Conservation (phyloP, 2,113 vertebrate genomes). For the Pachypanchax playfairii region DNA sequence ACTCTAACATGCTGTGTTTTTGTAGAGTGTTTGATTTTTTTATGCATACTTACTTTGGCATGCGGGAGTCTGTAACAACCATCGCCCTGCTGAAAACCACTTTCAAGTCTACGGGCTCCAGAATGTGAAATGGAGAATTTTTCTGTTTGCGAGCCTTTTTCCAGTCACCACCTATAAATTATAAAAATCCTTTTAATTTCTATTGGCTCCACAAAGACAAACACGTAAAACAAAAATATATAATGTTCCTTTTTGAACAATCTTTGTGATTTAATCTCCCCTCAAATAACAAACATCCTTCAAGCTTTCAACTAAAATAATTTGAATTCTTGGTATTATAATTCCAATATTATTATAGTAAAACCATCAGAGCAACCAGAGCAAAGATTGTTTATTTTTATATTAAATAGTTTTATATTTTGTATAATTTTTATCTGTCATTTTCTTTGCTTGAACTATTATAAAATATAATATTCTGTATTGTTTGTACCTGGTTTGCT, state of each 20-base stretch:
- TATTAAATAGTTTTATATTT: too few relatives aligned
- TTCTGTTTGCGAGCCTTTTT: constrained; percentile 87
- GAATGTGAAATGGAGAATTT: constrained; percentile 87
- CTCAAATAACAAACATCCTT: not conserved
- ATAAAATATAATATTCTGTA: too few relatives aligned
- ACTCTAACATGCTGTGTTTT: too few relatives aligned
- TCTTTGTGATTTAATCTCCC: not conserved
- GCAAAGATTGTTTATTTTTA: not conserved
- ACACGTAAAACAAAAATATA: not conserved
- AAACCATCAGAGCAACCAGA: not conserved
- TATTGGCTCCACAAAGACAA: not conserved
- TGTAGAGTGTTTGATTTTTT: too few relatives aligned
- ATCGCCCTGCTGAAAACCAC: constrained; percentile 92
- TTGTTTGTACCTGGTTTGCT: constrained; percentile 83
- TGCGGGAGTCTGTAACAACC: constrained; percentile 92
- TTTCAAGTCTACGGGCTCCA: constrained; percentile 92
- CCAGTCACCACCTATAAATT: constrained; percentile 89
- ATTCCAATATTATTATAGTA: not conserved
- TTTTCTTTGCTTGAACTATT: too few relatives aligned
- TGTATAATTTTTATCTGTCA: too few relatives aligned
- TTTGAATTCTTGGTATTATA: not conserved
- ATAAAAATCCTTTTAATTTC: constrained; percentile 7
- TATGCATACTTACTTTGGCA: constrained; percentile 90
- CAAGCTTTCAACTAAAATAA: constrained; percentile 4
- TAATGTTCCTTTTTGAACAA: not conserved